Evolutionary conservation across 2,113 vertebrate genomes (phyloP), one percentile per base, ranked within the genome.

Genomic region (Halcyon malimbica): DNA sequence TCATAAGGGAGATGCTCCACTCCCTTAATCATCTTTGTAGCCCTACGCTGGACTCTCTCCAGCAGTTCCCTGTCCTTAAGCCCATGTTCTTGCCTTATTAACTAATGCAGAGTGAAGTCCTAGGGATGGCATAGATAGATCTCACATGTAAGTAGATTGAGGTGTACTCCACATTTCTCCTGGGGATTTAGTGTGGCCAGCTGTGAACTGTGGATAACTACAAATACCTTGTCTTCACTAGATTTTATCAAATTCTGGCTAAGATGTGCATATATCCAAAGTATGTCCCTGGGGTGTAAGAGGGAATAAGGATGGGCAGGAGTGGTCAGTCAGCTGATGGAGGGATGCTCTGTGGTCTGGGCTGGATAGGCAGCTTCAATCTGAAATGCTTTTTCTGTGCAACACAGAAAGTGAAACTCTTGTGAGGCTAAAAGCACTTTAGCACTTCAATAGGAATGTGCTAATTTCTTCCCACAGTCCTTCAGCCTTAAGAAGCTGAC

Each of bases 401-500:
- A 50, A 35, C 16, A 1, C 33, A 68, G 37, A 56, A 64, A 56
- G 50, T n/a, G 11, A 8, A 25, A 9, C 59, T 59, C 37, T 9
- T 9, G 1, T 19, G 56, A 91, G 44, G 37, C 83, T 71, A 8
- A 4, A 5, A 56, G 25, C 83, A 19, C 48, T 88, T 90, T 3
- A 76, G 41, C 56, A 46, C 37, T 83, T 71, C 64, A 50, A 5
- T 59, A 76, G 37, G 68, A 91, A 83, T 29, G 18, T 46, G 12
- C 54, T 87, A 16, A 65, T 80, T 91, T 93, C 53, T 73, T 76
- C 37, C 85, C 26, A 16, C 48, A 88, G n/a, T 63, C 71, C 85
- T 87, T 90, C 84, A 83, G 24, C 53, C 73, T 57, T 71, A 63
- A 97, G 90, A 85, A 94, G 35, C 59, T 67, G 50, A n/a, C 67